Base-by-base conservation (phyloP, 2,113 vertebrate genomes). In the Cebus imitator region DNA sequence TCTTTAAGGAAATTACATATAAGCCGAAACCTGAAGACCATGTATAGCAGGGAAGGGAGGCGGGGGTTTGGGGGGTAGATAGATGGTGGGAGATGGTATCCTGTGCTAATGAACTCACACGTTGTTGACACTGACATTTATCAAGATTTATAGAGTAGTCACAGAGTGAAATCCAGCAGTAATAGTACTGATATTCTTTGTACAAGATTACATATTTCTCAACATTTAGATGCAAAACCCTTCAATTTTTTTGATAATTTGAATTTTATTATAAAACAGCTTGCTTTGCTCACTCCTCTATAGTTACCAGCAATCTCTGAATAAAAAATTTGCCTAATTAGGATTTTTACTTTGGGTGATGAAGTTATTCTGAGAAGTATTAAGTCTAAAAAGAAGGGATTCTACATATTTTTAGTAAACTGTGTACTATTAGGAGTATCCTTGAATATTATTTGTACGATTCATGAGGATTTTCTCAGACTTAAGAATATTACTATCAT, bases 401-500 rank as follows among this genome's bases (percentile, higher is more conserved):
- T 80, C 23, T 40, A 68, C 48, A 18, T 37, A 57, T 81, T 50
- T 90, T 86, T 61, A 93, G 27, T 52, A 84, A 94, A 66, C 35
- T 92, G 79, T 23, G 30, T 61, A 91, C 68, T 73, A 91, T 81
- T 87, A 78, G 35, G 76, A 92, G 57, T 85, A 27, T 57, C 45
- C 17, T 27, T 64, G 10, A n/a, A 21, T 4, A 92, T 83, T 91
- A 83, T 78, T 75, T 95, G 25, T 90, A 58, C 79, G n/a, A 95
- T 85, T 85, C 64, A 89, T 76, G 40, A 93, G 92, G 72, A n/a
- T 16, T 57, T 93, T 89, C 90, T 92, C 25, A 75, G 90, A 73
- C 58, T 93, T 82, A 50, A n/a, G 75, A 96, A 75, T 92, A 86
- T 96, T 91, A 97, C 37, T 87, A 91, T 70, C 40, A 90, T 17